Evolutionary conservation across 2,113 vertebrate genomes (phyloP).

Genomic region (Semnornis frantzii): DNA sequence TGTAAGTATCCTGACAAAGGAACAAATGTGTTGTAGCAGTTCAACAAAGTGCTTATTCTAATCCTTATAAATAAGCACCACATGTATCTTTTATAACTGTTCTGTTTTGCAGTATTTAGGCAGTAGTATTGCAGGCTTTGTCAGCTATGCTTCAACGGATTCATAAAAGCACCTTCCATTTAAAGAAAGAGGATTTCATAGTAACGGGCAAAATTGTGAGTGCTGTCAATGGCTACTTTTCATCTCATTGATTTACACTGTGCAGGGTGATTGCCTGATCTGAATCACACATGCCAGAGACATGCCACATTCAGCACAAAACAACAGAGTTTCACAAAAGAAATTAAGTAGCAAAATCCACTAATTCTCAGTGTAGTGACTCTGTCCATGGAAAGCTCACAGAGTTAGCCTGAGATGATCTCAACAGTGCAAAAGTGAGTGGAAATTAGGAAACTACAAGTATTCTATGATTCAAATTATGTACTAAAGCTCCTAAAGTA

Average conservation of each 20-base stretch:
- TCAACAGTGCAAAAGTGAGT: neutral
- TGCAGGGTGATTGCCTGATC: conserved; percentile 34
- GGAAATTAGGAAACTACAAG: neutral
- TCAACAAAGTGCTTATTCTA: conserved; percentile 47
- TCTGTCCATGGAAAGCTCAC: neutral
- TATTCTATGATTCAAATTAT: neutral
- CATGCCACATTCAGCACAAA: neutral
- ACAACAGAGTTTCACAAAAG: conserved; percentile 1
- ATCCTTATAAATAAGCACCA: conserved; percentile 54
- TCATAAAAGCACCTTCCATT: conserved; percentile 40
- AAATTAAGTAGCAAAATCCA: neutral
- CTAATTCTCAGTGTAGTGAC: neutral
- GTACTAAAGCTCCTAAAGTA: neutral
- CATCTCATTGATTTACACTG: conserved; percentile 55
- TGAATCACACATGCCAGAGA: neutral
- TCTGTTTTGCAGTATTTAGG: conserved; percentile 59
- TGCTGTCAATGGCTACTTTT: conserved; percentile 65
- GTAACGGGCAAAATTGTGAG: conserved; percentile 49
- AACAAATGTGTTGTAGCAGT: conserved; percentile 5
- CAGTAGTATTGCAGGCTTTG: conserved; percentile 31
- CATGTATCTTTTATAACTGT: conserved; percentile 38
- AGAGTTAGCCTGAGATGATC: neutral
- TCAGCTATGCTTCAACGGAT: conserved; percentile 50
- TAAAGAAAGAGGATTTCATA: conserved; percentile 64
- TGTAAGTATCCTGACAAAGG: conserved; percentile 18